These are phyloP conservation scores for Notothenia rossii DNA, from an alignment of 2,113 vertebrate genomes.

Conservation along the genomic window DNA sequence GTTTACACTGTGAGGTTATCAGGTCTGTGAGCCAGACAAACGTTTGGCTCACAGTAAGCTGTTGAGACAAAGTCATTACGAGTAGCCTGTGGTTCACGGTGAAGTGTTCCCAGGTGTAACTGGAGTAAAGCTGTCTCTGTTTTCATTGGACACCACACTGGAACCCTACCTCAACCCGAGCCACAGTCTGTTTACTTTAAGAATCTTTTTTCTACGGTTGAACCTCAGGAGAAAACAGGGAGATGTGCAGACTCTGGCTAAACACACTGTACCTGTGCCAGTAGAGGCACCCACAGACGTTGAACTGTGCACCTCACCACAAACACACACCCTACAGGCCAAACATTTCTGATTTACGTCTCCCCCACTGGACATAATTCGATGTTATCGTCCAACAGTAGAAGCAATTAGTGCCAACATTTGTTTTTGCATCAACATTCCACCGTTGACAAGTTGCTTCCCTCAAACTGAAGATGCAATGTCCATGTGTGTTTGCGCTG, in stretches of 20 bases:
- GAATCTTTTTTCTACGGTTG: neutral
- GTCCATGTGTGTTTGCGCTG: slow-evolving; percentile 55
- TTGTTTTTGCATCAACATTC: slow-evolving; percentile 73
- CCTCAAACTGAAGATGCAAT: slow-evolving; percentile 51
- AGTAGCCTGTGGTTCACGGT: slow-evolving; percentile 25
- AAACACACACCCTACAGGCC: neutral
- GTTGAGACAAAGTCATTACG: slow-evolving; percentile 43
- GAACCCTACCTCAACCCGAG: slow-evolving; percentile 13
- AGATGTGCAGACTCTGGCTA: slow-evolving; percentile 11
- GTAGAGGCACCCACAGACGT: slow-evolving; percentile 7
- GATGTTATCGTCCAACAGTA: slow-evolving; percentile 40
- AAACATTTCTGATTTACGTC: slow-evolving; percentile 62
- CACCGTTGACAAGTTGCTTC: slow-evolving; percentile 64
- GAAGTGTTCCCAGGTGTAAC: slow-evolving; percentile 46
- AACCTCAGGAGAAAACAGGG: neutral
- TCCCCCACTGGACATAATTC: slow-evolving; percentile 42
- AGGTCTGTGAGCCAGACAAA: slow-evolving; percentile 4
- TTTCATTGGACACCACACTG: slow-evolving; percentile 42
- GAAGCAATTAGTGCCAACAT: slow-evolving; percentile 64
- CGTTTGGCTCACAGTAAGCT: slow-evolving; percentile 23
- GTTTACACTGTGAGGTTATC: slow-evolving; percentile 20
- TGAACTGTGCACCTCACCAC: slow-evolving; percentile 3
- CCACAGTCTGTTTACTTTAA: slow-evolving; percentile 31
- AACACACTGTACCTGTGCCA: neutral
- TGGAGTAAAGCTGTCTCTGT: slow-evolving; percentile 18